Evolutionary conservation across 2,888 invertebrate species (phyloP).

Genomic region (Mechanitis mazaeus): DNA sequence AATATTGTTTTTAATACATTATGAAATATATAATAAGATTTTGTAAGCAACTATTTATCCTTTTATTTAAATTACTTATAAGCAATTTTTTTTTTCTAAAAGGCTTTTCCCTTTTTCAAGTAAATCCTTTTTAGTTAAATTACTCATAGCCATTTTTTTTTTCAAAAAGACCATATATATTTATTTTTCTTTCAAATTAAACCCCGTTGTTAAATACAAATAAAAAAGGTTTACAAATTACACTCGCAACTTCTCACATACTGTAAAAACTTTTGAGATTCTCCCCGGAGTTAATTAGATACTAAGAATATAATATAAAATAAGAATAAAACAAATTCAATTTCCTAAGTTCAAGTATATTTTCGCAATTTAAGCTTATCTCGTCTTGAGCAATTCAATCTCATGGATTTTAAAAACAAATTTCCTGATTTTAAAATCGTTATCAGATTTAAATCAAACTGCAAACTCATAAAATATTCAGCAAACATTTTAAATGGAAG

Average conservation of each 20-base stretch:
- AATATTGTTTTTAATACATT: no score
- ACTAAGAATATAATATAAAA: background rate
- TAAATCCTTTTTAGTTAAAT: no score
- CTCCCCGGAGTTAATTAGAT: background rate
- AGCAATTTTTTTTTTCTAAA: no score
- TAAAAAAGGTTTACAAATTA: background rate
- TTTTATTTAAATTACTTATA: no score
- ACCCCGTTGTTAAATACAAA: background rate
- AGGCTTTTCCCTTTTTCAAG: no score
- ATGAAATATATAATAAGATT: no score
- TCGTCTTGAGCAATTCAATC: background rate
- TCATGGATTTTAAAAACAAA: background rate
- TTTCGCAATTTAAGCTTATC: conserved; percentile 3
- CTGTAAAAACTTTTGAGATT: no score
- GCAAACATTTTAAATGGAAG: background rate
- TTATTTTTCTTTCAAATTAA: no score
- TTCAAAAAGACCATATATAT: no score
- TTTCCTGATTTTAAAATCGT: background rate
- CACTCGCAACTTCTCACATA: background rate
- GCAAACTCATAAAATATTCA: background rate
- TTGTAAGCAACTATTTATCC: no score
- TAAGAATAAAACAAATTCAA: background rate
- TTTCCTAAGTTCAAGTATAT: conserved; percentile 2
- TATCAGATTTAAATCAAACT: background rate
- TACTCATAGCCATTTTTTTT: no score